These are phyloP conservation scores for Ibidorhyncha struthersii DNA, from an alignment of 2,113 vertebrate species.

Conservation along the genomic window DNA sequence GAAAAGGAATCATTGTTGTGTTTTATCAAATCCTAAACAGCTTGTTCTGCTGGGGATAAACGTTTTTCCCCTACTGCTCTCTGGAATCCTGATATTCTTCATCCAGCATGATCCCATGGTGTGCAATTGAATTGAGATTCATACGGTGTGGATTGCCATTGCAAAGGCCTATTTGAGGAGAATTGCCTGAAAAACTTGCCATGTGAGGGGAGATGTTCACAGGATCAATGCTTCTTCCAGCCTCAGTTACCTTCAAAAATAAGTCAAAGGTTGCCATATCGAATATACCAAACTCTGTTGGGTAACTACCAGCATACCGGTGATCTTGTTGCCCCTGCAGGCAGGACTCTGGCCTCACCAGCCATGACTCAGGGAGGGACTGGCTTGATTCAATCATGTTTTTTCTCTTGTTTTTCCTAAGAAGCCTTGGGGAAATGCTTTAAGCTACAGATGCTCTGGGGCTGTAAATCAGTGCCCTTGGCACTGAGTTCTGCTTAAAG, in stretches of 20 bases:
- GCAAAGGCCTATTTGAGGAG: background rate
- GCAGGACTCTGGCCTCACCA: background rate
- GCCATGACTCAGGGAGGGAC: background rate
- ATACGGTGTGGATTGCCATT: background rate
- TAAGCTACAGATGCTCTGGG: background rate
- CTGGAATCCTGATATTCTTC: conserved; percentile 20
- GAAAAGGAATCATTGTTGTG: background rate
- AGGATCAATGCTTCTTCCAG: conserved; percentile 15
- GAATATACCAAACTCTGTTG: background rate
- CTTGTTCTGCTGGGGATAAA: conserved; percentile 16
- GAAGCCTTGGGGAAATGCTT: background rate
- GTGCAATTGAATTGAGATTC: conserved; percentile 24
- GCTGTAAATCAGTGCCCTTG: background rate
- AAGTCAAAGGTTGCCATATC: background rate
- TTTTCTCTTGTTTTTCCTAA: background rate
- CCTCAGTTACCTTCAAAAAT: background rate
- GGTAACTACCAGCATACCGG: background rate
- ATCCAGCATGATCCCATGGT: background rate
- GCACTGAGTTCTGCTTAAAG: background rate
- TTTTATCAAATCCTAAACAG: conserved; percentile 24
- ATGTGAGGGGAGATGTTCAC: background rate
- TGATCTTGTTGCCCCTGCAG: background rate
- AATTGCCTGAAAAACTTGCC: background rate
- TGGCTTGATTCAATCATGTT: background rate
- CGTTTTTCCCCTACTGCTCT: background rate